A percentile compares a stretch with the other conserved stretches of the same genome.
phyloP scores from a whole-genome alignment of 2,888 invertebrate genomes.

The Melinaea menophilus region DNA sequence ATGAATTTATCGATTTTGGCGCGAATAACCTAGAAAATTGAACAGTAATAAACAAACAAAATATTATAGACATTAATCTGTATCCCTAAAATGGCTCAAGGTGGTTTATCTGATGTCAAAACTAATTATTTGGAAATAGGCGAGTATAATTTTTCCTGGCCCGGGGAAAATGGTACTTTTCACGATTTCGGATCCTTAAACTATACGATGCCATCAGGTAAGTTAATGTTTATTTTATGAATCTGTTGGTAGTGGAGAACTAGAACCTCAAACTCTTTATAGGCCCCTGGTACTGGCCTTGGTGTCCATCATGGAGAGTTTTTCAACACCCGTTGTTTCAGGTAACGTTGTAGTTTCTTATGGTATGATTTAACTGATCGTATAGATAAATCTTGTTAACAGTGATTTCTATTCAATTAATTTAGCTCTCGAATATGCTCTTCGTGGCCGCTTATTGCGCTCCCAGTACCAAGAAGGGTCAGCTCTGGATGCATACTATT shows the following conservation, averaged over 20 bases:
- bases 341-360: constrained; percentile 39
- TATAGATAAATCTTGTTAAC: too few relatives aligned
- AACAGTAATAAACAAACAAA: constrained; percentile 11
- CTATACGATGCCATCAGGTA: constrained; percentile 72
- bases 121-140: constrained; percentile 64
- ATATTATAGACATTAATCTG: constrained; percentile 17
- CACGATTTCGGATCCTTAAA: constrained; percentile 66
- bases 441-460: constrained; percentile 89
- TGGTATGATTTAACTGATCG: background rate
- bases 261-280: constrained; percentile 23
- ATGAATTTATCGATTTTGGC: constrained; percentile 54
- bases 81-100: constrained; percentile 42
- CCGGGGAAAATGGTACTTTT: constrained; percentile 70
- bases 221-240: constrained; percentile 19
- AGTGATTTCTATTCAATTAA: constrained; percentile 37
- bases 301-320: constrained; percentile 85
- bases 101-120: constrained; percentile 54
- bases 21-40: constrained; percentile 39
- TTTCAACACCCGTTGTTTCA: constrained; percentile 83
- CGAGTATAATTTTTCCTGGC: constrained; percentile 72
- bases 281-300: constrained; percentile 82
- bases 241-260: background rate
- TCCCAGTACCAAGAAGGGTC: constrained; percentile 87
- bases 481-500: constrained; percentile 88
- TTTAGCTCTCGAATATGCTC: constrained; percentile 87